Percentiles rank a stretch among this genome's conserved stretches.
These are phyloP conservation scores for Agriopis leucophaearia DNA, from an alignment of 2,888 invertebrate species.

Conservation along the genomic window DNA sequence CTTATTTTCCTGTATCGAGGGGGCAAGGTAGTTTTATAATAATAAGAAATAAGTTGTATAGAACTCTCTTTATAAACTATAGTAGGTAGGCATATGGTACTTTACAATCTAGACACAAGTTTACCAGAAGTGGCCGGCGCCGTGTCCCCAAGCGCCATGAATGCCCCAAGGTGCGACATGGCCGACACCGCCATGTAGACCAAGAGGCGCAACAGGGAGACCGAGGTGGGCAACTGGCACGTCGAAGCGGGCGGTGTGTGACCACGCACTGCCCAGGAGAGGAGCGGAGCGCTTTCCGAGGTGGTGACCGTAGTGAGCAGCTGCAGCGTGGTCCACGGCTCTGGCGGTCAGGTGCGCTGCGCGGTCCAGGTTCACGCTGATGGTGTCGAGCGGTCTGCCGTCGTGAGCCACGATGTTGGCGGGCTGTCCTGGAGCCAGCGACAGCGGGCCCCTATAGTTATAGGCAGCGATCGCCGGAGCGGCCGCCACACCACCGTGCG, in stretches of 20 bases:
- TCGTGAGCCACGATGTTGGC: slow-evolving; percentile 78
- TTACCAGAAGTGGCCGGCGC: slow-evolving; percentile 63
- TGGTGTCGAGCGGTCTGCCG: slow-evolving; percentile 80
- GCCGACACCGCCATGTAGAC: slow-evolving; percentile 43
- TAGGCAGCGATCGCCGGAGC: slow-evolving; percentile 67
- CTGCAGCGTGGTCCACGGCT: slow-evolving; percentile 66
- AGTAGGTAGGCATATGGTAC: slow-evolving; percentile 56
- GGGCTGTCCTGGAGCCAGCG: slow-evolving; percentile 65
- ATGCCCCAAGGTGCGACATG: slow-evolving; percentile 56
- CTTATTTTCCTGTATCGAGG: slow-evolving; percentile 17
- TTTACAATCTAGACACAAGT: slow-evolving; percentile 50
- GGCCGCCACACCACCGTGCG: slow-evolving; percentile 50
- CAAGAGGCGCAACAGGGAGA: slow-evolving; percentile 55
- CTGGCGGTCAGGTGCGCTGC: slow-evolving; percentile 75
- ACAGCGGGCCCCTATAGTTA: slow-evolving; percentile 80
- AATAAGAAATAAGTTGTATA: slow-evolving; percentile 47
- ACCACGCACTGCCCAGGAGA: slow-evolving; percentile 61
- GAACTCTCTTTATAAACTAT: slow-evolving; percentile 81
- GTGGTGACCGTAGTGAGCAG: slow-evolving; percentile 60
- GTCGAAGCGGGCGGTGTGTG: slow-evolving; percentile 61
- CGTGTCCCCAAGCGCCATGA: slow-evolving; percentile 33
- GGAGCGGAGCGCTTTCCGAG: slow-evolving; percentile 76
- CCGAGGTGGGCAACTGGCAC: slow-evolving; percentile 56
- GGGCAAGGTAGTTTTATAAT: slow-evolving; percentile 35
- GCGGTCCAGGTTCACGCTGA: slow-evolving; percentile 80